Evolutionary conservation across 2,113 vertebrate genomes (phyloP), one percentile per base, ranked within the genome.

Genomic region (Spea multiplicata): DNA sequence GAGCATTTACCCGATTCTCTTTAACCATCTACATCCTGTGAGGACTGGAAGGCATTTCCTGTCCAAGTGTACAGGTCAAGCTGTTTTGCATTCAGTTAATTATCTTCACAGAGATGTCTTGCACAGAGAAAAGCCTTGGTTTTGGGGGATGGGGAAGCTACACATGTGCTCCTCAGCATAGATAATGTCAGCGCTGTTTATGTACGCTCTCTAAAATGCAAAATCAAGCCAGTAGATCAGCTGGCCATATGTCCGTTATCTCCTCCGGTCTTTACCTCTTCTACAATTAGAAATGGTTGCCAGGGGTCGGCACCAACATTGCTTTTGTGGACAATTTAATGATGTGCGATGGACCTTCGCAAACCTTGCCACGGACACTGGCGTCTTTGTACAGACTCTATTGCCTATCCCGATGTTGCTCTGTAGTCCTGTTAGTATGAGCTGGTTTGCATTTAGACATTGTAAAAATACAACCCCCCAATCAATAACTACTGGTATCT

Each of bases 21-120:
- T 68, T 61, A 57, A 16, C 77, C 16, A 73, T 76, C 16, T 69
- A 77, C 80, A 84, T 87, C 86, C 87, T 85, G 61, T 6, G 86
- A 86, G 86, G 81, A 72, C 81, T 83, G 52, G 59, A 81, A 83
- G 83, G 86, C 84, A 86, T 85, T 88, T 82, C 74, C 78, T 83
- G 85, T 87, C 85, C 47, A 4, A 80, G 86, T 76, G 78, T 74
- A 67, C 49, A 83, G 83, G 67, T 82, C 73, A 47, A 83, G 86
- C 82, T 89, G 79, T 67, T 88, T 90, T 84, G 84, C 62, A 85
- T 85, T 85, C 61, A 88, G 82, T 85, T 88, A 84, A 88, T 83
- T 88, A 87, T 80, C 78, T 74, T 80, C 64, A 80, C 71, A 74
- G 78, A 74, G 71, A 80, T 74, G 78, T 71, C 81, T 66, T 49